Base-by-base conservation (phyloP, 2,797 vertebrate species). In the Sciurus carolinensis region DNA sequence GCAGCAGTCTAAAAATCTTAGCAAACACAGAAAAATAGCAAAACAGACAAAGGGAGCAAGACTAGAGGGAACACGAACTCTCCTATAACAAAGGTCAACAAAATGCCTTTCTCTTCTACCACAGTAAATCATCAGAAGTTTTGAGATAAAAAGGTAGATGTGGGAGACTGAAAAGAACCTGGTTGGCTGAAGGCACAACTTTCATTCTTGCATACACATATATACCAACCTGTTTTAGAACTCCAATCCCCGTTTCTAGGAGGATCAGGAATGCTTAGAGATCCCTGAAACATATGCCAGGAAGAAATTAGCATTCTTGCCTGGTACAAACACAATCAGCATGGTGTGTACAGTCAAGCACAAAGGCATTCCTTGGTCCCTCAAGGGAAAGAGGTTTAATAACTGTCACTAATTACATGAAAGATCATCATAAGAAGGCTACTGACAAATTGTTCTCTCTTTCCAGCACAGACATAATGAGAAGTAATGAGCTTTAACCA, bases 361-460 rank as follows among this genome's bases (percentile, higher is more conserved):
- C 44, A 87, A 96, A 91, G 64, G 13, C 42, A 95, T 52, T 95
- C 14, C 76, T 93, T 62, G 57, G 50, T 0, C 18, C n/a, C 42
- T 91, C 28, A 75, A 82, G 73, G 30, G 62, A 88, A 96, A 88
- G 28, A 71, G 39, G 87, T 90, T 93, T 93, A 86, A 80, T 59
- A 95, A 95, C 36, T 79, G 59, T 92, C 72, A 75, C 69, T 93
- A 93, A 95, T 94, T 90, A 93, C 72, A 93, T 91, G 64, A 85
- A 97, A 89, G 17, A 82, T 77, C 5, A 83, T 88, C 39, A 66
- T 87, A 89, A 89, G 14, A 91, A 93, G n/a, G 28, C 11, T 93
- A 18, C 52, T 79, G 86, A 88, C 86, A 97, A 91, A 85, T 77
- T 82, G n/a, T 87, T 96, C 59, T 94, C 36, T 39, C 36, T 86